Percentiles rank a stretch among this genome's conserved stretches.
These are phyloP conservation scores for Procambarus clarkii DNA, from an alignment of 1,140 invertebrate species.

Conservation along the genomic window DNA sequence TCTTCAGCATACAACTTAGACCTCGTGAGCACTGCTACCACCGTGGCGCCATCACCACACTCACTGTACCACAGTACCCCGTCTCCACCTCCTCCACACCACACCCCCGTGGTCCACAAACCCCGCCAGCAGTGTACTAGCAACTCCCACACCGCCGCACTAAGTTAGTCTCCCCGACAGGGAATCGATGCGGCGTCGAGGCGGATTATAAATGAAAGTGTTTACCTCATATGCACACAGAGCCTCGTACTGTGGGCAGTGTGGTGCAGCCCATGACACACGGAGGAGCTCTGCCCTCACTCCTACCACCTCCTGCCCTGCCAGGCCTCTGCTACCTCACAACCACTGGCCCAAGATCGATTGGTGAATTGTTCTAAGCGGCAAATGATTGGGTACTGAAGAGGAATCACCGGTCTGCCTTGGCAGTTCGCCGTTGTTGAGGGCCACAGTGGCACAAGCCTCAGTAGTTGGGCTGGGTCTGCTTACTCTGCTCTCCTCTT, in stretches of 20 bases:
- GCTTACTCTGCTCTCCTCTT: slow-evolving; percentile 10
- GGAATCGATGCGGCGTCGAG: slow-evolving; percentile 63
- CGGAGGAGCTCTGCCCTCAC: background rate
- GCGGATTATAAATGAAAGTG: slow-evolving; percentile 68
- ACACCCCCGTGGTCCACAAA: background rate
- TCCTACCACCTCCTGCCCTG: background rate
- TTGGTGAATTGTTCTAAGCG: slow-evolving; percentile 60
- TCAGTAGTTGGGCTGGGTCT: background rate
- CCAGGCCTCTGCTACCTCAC: slow-evolving; percentile 11
- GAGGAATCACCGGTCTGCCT: slow-evolving; percentile 55
- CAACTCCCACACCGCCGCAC: slow-evolving; percentile 36
- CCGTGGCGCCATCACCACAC: background rate
- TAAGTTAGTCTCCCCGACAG: slow-evolving; percentile 57
- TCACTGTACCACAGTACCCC: background rate
- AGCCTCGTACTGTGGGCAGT: slow-evolving; percentile 9
- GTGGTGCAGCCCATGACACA: slow-evolving; percentile 1
- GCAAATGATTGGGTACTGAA: slow-evolving; percentile 46
- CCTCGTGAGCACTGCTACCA: no score
- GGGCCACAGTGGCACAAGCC: background rate
- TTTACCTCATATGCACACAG: slow-evolving; percentile 62
- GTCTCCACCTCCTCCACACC: background rate
- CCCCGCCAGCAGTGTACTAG: slow-evolving; percentile 37
- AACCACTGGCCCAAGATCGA: slow-evolving; percentile 33
- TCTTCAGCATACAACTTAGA: background rate
- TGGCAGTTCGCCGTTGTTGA: slow-evolving; percentile 46